Evolutionary conservation across 2,888 invertebrate species (phyloP).

Genomic region (Tricholauxania praeusta): DNA sequence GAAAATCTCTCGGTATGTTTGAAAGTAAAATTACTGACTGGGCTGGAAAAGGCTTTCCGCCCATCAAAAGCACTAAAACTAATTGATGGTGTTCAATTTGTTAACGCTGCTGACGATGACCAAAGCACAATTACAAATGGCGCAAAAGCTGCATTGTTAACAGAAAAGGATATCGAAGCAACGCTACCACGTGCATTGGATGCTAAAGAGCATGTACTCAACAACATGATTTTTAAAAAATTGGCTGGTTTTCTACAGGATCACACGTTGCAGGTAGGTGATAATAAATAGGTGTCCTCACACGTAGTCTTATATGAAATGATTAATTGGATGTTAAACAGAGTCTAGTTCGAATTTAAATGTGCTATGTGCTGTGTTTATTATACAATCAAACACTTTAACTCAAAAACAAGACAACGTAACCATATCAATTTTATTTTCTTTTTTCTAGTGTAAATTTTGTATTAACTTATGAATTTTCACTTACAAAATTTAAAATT

Average conservation of each 20-base stretch:
- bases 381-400: too few relatives aligned
- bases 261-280: constrained; percentile 80
- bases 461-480: too few relatives aligned
- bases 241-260: constrained; percentile 80
- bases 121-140: constrained; percentile 62
- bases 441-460: too few relatives aligned
- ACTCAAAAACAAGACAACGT: too few relatives aligned
- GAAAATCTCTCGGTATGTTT: constrained; percentile 79
- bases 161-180: constrained; percentile 77
- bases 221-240: constrained; percentile 81
- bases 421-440: too few relatives aligned
- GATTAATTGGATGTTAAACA: not conserved
- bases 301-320: not conserved
- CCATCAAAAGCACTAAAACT: constrained; percentile 74
- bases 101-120: constrained; percentile 71
- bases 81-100: constrained; percentile 81
- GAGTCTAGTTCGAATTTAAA: too few relatives aligned
- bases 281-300: not conserved
- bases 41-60: constrained; percentile 80
- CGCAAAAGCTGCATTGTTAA: constrained; percentile 49
- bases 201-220: constrained; percentile 79
- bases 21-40: constrained; percentile 82
- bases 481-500: too few relatives aligned
- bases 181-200: constrained; percentile 79
- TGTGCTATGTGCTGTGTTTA: too few relatives aligned